Evolutionary conservation across 2,888 invertebrate genomes (phyloP).

Genomic region (Hemicrepidius hirtus): DNA sequence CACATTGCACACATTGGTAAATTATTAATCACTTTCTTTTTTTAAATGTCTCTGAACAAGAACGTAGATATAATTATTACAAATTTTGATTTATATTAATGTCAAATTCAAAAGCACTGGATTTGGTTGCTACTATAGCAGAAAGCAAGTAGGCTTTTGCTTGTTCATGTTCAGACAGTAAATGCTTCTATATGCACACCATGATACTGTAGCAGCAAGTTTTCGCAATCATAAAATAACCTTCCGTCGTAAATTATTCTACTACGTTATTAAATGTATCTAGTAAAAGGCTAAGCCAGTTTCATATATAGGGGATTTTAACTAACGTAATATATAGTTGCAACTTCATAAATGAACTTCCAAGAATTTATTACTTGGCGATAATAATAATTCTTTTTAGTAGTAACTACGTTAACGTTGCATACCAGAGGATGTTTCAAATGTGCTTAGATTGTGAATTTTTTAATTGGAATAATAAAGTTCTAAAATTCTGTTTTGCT

Average conservation of each 20-base stretch:
- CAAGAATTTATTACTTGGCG: conserved; percentile 43
- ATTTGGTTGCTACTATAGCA: too few relatives aligned
- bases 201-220: conserved; percentile 17
- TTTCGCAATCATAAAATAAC: conserved; percentile 38
- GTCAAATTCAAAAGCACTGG: too few relatives aligned
- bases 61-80: too few relatives aligned
- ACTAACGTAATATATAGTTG: conserved; percentile 42
- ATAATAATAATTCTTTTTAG: conserved; percentile 36
- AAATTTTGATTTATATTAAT: too few relatives aligned
- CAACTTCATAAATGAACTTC: conserved; percentile 43
- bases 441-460: conserved; percentile 24
- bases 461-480: conserved; percentile 26
- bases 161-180: background rate
- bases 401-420: conserved; percentile 6
- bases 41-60: background rate
- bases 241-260: conserved; percentile 38
- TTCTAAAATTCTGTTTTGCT: conserved; percentile 8
- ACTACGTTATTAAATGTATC: conserved; percentile 40
- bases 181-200: conserved; percentile 10
- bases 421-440: conserved; percentile 23
- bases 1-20: too few relatives aligned
- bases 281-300: conserved; percentile 36
- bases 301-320: conserved; percentile 38
- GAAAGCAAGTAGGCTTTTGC: too few relatives aligned
- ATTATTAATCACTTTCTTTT: too few relatives aligned